These are phyloP conservation scores for Oryctolagus cuniculus DNA, from an alignment of 2,113 vertebrate species.

Conservation along the genomic window mOryCun1.1 NC_091436.1:82774001-82774500, in stretches of 20 bases:
- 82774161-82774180: conserved; percentile 98
- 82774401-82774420: conserved; percentile 9
- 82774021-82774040: not conserved
- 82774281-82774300: conserved; percentile 23
- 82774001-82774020: not conserved
- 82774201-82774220: conserved; percentile 96
- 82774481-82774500: not conserved
- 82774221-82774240: conserved; percentile 93
- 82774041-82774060: conserved; percentile 27
- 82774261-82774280: conserved; percentile 93
- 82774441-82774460: conserved; percentile 9
- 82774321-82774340: not conserved
- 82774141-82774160: conserved; percentile 78
- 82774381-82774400: not conserved
- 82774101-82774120: not conserved
- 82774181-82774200: conserved; percentile 95
- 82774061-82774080: not conserved
- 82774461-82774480: not conserved
- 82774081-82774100: conserved; percentile 22
- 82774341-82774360: not conserved
- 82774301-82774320: not conserved
- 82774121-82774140: not conserved
- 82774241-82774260: conserved; percentile 93
- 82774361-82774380: not conserved
- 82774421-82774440: not conserved